phyloP scores from a whole-genome alignment of 35 echinoderm and acorn worm genomes.

The Stichopus chloronotus region DNA sequence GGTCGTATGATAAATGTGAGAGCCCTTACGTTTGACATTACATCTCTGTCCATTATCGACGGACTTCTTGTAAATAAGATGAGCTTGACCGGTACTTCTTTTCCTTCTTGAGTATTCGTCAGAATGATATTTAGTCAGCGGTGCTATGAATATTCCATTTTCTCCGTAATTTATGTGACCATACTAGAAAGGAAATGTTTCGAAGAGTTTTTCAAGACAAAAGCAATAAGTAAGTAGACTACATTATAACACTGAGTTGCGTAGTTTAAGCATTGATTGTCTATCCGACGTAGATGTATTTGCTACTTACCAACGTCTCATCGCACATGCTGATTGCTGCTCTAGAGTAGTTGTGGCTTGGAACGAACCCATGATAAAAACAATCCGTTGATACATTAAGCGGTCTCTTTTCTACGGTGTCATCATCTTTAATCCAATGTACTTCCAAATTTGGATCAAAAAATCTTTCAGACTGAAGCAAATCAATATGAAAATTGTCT shows the following conservation, averaged over 20 bases:
- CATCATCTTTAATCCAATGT: neutral
- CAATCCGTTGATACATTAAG: slow-evolving; percentile 15
- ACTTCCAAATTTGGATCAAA: slow-evolving; percentile 29
- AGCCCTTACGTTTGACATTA: slow-evolving; percentile 4
- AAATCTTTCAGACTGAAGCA: slow-evolving; percentile 12
- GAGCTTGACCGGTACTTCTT: slow-evolving; percentile 1
- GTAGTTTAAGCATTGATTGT: neutral
- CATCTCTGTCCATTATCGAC: neutral
- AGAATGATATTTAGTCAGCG: neutral
- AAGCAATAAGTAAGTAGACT: neutral
- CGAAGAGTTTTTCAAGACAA: neutral
- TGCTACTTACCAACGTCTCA: neutral
- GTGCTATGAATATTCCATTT: slow-evolving; percentile 8
- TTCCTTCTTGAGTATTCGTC: neutral
- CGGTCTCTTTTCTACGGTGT: neutral
- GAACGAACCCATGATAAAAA: slow-evolving; percentile 19
- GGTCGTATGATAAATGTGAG: no score
- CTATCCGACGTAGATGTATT: no score
- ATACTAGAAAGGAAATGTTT: neutral
- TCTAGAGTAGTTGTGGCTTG: slow-evolving; percentile 32
- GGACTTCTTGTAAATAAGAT: neutral
- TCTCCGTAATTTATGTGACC: neutral
- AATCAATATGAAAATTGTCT: slow-evolving; percentile 19
- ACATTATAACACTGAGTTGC: neutral
- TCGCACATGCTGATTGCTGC: slow-evolving; percentile 6